Base-by-base conservation (phyloP, 2,797 vertebrate genomes). In the Sphenopsis melanotis region DNA sequence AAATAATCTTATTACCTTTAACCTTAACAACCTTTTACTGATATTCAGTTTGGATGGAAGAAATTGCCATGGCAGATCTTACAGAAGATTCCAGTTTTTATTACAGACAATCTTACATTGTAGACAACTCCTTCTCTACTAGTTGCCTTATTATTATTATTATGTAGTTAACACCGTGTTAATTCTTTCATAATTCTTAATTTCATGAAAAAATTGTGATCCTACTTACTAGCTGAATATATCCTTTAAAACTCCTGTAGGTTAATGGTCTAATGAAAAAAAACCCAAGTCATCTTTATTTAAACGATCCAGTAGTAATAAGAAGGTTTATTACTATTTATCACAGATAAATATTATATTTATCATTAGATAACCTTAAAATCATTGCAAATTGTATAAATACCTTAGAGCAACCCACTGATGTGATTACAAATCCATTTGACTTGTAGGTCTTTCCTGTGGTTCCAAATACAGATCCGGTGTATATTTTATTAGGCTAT, bases 361-460 rank as follows among this genome's bases (percentile, higher is more conserved):
- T 94, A 60, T 78, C 42, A 70, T 77, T 82, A 82, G n/a, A 61
- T 81, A 72, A 69, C 22, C 41, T 92, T 74, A 87, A 85, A 95
- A 87, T 60, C 47, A 37, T 77, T 91, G 34, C 84, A 95, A 93
- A 68, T 93, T 29, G 4, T 72, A 46, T 52, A 50, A 68, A 44
- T 85, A 83, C 44, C 34, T 92, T 32, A 80, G 22, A 80, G 56
- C 41, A 94, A 68, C 23, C 41, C 89, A 50, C 49, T 83, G 60
- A 94, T 89, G 50, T 89, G 81, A 87, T 93, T 95, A 93, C 15
- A 89, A 83, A 87, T 60, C 69, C 65, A 68, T 94, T 92, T 96
- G 34, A 49, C 53, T 71, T 39, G 15, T 46, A 60, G 20, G 60
- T 70, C 44, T 94, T 96, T 85, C 89, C 84, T 85, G 91, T 74